Evolutionary conservation across 1,140 invertebrate species (phyloP).

Genomic region (Mizuhopecten yessoensis): DNA sequence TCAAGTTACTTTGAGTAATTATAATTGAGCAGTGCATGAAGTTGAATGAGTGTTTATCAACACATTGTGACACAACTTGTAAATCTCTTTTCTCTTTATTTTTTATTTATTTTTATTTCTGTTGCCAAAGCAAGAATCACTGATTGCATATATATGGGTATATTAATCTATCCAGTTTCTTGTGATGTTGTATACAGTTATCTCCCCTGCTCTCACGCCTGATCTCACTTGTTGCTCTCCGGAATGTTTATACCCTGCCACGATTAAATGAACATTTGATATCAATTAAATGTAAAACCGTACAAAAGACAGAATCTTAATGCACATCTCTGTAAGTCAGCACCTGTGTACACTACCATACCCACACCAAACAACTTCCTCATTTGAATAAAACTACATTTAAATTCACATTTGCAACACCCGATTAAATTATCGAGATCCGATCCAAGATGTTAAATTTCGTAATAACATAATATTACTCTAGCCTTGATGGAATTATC

Average conservation of each 20-base stretch:
- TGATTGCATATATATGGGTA: too few species aligned
- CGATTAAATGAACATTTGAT: neutral
- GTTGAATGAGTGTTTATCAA: too few species aligned
- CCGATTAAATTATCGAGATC: neutral
- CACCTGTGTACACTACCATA: neutral
- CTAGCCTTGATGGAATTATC: slow-evolving; percentile 29
- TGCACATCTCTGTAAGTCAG: neutral
- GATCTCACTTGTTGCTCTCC: neutral
- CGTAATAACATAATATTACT: neutral
- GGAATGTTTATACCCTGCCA: neutral
- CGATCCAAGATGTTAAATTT: slow-evolving; percentile 4
- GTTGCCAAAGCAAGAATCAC: too few species aligned
- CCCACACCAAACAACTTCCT: neutral
- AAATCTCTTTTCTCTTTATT: too few species aligned
- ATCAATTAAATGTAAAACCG: neutral
- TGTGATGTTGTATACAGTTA: neutral
- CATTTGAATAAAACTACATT: neutral
- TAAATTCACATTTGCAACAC: neutral
- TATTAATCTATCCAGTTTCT: neutral
- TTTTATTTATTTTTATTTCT: too few species aligned
- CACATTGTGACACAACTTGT: too few species aligned
- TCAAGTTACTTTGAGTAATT: too few species aligned
- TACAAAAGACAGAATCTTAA: slow-evolving; percentile 23
- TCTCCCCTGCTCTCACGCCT: neutral
- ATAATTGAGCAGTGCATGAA: too few species aligned